Evolutionary conservation across 1,140 invertebrate species (phyloP).

Genomic region (Pararge aegeria): DNA sequence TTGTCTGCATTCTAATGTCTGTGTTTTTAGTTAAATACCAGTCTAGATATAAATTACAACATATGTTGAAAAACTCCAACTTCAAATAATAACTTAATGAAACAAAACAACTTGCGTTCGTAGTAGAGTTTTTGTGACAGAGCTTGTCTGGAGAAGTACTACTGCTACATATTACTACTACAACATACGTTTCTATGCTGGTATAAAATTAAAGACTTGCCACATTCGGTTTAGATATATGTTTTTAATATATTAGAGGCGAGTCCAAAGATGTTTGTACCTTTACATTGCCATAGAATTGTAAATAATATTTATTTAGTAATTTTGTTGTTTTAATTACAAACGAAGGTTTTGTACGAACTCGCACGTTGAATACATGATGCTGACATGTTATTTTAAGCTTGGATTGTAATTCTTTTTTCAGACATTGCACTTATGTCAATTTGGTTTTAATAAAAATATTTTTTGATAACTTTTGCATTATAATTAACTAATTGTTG

Average conservation of each 20-base stretch:
- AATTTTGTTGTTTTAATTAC: slow-evolving; percentile 21
- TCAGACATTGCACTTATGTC: slow-evolving; percentile 30
- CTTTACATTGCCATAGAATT: slow-evolving; percentile 49
- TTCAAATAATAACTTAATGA: too few species aligned
- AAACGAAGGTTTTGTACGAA: slow-evolving; percentile 9
- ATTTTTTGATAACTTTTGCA: slow-evolving; percentile 25
- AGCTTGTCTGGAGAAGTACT: too few species aligned
- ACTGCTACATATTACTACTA: too few species aligned
- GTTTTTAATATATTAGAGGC: slow-evolving; percentile 19
- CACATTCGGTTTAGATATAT: neutral
- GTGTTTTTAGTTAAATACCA: too few species aligned
- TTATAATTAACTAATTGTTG: neutral
- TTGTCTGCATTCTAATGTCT: too few species aligned
- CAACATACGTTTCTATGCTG: too few species aligned
- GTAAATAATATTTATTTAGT: slow-evolving; percentile 54
- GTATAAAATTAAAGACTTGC: neutral
- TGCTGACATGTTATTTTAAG: slow-evolving; percentile 35
- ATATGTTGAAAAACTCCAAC: too few species aligned
- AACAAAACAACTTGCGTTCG: too few species aligned
- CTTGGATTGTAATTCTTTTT: slow-evolving; percentile 14
- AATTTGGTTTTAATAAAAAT: slow-evolving; percentile 49
- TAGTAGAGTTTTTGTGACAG: too few species aligned
- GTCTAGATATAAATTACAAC: too few species aligned
- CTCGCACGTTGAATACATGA: slow-evolving; percentile 10
- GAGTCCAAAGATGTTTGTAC: slow-evolving; percentile 56